Evolutionary conservation across 2,888 invertebrate species (phyloP).

Genomic region (Phrixothrix hirtus): DNA sequence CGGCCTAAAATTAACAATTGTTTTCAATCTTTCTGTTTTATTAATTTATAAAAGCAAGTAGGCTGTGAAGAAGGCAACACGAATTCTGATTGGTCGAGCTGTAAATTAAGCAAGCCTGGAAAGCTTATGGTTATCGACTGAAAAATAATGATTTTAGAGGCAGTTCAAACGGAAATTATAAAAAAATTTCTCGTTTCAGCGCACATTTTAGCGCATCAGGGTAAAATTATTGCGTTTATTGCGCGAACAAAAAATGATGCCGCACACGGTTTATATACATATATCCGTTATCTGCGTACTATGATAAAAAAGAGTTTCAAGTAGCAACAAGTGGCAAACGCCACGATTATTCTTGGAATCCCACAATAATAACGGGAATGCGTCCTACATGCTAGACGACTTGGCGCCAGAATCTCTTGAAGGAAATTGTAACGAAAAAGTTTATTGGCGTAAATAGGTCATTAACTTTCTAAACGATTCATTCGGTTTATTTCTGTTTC

Average conservation of each 20-base stretch:
- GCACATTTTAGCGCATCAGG: neutral
- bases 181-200: constrained; percentile 4
- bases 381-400: constrained; percentile 26
- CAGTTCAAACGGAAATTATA: constrained; percentile 4
- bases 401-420: constrained; percentile 19
- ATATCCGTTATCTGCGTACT: constrained; percentile 8
- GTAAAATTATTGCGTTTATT: neutral
- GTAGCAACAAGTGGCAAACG: constrained; percentile 32
- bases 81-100: constrained; percentile 11
- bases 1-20: constrained; percentile 6
- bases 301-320: constrained; percentile 12
- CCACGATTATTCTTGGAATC: constrained; percentile 18
- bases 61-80: constrained; percentile 7
- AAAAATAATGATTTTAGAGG: constrained; percentile 24
- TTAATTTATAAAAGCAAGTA: constrained; percentile 7
- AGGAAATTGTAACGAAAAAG: constrained; percentile 17
- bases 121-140: constrained; percentile 22
- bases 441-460: constrained; percentile 19
- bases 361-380: constrained; percentile 27
- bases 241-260: neutral
- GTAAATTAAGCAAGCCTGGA: constrained; percentile 17
- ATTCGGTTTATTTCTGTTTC: constrained; percentile 7
- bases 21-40: neutral
- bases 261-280: neutral
- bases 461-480: constrained; percentile 24